Base-by-base conservation (phyloP, 2,888 invertebrate species). In the Tanypteryx hageni region DNA sequence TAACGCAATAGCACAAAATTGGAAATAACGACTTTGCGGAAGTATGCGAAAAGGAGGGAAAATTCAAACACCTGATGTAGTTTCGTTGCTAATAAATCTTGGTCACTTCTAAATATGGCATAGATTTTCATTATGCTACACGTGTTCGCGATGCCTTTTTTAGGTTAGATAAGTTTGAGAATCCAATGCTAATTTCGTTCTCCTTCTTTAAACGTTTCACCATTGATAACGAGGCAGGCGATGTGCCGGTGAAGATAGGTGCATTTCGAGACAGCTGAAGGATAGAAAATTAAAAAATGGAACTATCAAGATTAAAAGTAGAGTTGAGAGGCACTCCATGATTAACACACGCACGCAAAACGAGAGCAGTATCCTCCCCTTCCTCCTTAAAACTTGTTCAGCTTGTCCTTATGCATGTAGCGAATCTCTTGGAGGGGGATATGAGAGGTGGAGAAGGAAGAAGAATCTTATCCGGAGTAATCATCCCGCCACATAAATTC, bases 371-470 rank as follows among this genome's bases (percentile, higher is more conserved):
- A 1, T n/a, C 22, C 27, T 61, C 14, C 44, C 44, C 44, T 44
- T 44, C 3, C 44, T 44, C 76, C 27, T 76, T 76, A 76, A 76
- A 10, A 76, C 76, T n/a, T 27, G 22, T 76, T 27, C 76, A 9
- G n/a, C 68, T 68, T 68, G 68, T 68, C 68, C 68, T 18, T 68
- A n/a, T n/a, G 68, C 68, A 27, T 76, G 76, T 76, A 76, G 76
- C 44, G 44, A 44, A 44, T 44, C 44, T 44, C 44, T 44, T 44
- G 44, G 44, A 44, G 44, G 44, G 44, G 44, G 44, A 44, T 44
- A 44, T 44, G 44, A 44, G 44, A 44, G 44, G 44, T 5, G 44
- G 44, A 44, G 44, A 5, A 44, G 44, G 44, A 76, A 11, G 76
- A 27, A 76, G 76, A 76, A 76, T 76, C 68, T 68, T 68, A 68